Evolutionary conservation across 1,140 invertebrate genomes (phyloP).

Genomic region (Camponotus floridanus): DNA sequence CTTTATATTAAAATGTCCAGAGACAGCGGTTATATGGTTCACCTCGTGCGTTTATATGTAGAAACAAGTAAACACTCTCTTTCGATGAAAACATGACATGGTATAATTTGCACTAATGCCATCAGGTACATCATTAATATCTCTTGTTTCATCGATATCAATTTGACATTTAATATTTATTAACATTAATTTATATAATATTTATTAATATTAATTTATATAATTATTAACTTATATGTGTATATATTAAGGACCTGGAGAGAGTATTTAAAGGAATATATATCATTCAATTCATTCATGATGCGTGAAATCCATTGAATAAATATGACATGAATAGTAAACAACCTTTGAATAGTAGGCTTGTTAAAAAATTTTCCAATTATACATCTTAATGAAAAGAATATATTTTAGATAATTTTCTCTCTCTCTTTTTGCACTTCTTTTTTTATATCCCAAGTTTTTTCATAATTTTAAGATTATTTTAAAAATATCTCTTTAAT

Average conservation of each 20-base stretch:
- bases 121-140: background rate
- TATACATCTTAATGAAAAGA: no score
- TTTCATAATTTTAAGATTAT: no score
- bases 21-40: background rate
- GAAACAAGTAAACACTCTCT: constrained; percentile 17
- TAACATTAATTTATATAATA: background rate
- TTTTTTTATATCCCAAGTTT: no score
- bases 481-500: no score
- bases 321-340: no score
- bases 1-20: constrained; percentile 29
- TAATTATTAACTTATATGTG: background rate
- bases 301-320: background rate
- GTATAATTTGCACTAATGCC: background rate
- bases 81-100: constrained; percentile 22
- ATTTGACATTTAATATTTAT: constrained; percentile 32
- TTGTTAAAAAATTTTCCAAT: no score
- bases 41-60: background rate
- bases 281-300: background rate
- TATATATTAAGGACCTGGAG: background rate
- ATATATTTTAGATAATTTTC: no score
- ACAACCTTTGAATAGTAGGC: no score
- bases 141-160: background rate
- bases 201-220: background rate
- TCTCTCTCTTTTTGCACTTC: no score
- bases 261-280: background rate